Evolutionary conservation across 2,113 vertebrate species (phyloP).

Genomic region (Rhynchopsitta pachyrhyncha): DNA sequence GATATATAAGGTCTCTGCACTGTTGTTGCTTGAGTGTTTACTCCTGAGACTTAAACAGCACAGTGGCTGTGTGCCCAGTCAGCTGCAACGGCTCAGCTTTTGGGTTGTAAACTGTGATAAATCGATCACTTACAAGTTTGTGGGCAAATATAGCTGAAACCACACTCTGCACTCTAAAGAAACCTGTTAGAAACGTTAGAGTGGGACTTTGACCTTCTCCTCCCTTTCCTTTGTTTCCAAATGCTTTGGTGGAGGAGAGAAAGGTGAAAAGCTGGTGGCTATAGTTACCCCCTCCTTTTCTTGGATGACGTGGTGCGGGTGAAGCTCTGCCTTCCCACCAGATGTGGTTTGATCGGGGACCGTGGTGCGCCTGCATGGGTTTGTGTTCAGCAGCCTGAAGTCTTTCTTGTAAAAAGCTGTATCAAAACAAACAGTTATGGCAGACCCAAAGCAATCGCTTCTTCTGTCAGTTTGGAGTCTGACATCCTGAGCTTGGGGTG

Average conservation of each 20-base stretch:
- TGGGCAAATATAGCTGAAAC: neutral
- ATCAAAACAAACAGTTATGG: too few species aligned
- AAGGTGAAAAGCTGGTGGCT: neutral
- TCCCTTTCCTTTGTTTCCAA: neutral
- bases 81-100: neutral
- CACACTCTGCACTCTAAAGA: neutral
- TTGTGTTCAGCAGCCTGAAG: neutral
- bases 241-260: neutral
- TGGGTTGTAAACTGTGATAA: neutral
- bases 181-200: neutral
- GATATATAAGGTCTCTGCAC: neutral
- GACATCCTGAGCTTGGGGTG: neutral
- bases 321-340: neutral
- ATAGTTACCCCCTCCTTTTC: neutral
- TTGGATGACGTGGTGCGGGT: neutral
- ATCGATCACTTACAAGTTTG: neutral
- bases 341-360: accelerated
- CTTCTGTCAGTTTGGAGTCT: neutral
- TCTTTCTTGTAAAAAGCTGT: neutral
- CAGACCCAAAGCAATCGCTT: neutral
- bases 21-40: neutral
- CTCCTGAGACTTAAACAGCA: neutral
- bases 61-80: neutral
- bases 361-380: neutral
- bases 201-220: neutral